Base-by-base conservation (phyloP, 2,888 invertebrate species). In the Hoplodrina blanda region DNA sequence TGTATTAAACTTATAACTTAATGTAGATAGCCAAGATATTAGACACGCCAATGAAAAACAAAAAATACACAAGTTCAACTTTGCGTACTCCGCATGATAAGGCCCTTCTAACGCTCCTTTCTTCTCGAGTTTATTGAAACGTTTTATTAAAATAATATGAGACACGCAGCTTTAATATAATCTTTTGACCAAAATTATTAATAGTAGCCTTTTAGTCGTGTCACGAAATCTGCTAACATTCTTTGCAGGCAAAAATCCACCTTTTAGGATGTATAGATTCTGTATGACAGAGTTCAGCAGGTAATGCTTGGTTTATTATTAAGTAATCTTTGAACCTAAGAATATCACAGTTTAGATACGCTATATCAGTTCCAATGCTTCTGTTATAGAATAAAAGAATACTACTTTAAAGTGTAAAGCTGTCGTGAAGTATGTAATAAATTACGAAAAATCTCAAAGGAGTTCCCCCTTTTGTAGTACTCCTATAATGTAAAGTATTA, bases 1-100 rank as follows among this genome's bases (percentile, higher is more conserved):
- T 84, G 83, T 83, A 82, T 78, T 79, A 74, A 66, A 77, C 63
- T 78, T 80, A 54, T 68, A 70, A 53, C 74, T 50, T 76, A 66
- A 80, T 80, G 53, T 49, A 44, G 61, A 41, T 55, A 68, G 13
- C 52, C 50, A 53, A 64, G 19, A 65, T 20, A 55, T 49, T 63
- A 62, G 53, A 62, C 59, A 37, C 17, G 37, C 30, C 41, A 52
- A 65, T 65, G 41, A 76, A 76, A 66, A 71, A n/a, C n/a, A 17
- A 61, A 52, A 54, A 61, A 52, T 41, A 46, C 41, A 41, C 52
- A 17, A 50, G 33, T 73, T 73, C 11, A n/a, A 50, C 13, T 54
- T 53, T 44, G 52, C 53, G 55, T 33, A 20, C 53, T 50, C 11
- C 7, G 49, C 53, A 53, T 62, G 53, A 2, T 30, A 76, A 17